Evolutionary conservation across 2,888 invertebrate genomes (phyloP), one percentile per base, ranked within the genome.

Genomic region (Drosophila rellima): DNA sequence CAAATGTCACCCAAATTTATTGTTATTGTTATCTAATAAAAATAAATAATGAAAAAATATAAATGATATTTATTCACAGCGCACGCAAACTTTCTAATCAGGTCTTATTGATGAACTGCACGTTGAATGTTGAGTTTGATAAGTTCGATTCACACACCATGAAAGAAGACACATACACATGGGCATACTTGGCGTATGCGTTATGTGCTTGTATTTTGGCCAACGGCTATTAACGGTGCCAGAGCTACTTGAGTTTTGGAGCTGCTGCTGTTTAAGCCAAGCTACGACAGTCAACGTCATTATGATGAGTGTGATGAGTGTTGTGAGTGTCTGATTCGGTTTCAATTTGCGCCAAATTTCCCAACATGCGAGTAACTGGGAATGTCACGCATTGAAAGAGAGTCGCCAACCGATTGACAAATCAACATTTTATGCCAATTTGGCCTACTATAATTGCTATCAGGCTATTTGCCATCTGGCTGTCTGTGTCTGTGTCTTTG

Each of bases 61-160:
- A 48, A 60, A 47, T 50, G 2, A 48, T 72, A 68, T 55, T 47
- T 72, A 68, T 55, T 47, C 57, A 55, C 37, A 37, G 64, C 62
- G 60, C 67, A 65, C 59, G 66, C 55, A 55, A 64, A 85, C 89
- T 85, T 85, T 89, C 85, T 80, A 88, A 82, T 89, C 86, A 48
- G 60, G 66, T 59, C 56, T 66, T 68, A 76, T 74, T 88, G 84
- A 83, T 77, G 71, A 77, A 71, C 74, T 80, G 61, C 70, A 61
- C 66, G 64, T 66, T 64, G 64, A 71, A 66, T 75, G 23, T 50
- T 51, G 42, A 60, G 52, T 45, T 61, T 75, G 55, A 74, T 74
- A 69, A 75, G 59, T 70, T 60, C 33, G 56, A 18, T 68, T 54
- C 62, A 55, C 56, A 57, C 54, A 61, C 33, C 23, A 33, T 51